Conservation (phyloP, 2,888 invertebrate species). For the Parnassius mnemosyne region DNA sequence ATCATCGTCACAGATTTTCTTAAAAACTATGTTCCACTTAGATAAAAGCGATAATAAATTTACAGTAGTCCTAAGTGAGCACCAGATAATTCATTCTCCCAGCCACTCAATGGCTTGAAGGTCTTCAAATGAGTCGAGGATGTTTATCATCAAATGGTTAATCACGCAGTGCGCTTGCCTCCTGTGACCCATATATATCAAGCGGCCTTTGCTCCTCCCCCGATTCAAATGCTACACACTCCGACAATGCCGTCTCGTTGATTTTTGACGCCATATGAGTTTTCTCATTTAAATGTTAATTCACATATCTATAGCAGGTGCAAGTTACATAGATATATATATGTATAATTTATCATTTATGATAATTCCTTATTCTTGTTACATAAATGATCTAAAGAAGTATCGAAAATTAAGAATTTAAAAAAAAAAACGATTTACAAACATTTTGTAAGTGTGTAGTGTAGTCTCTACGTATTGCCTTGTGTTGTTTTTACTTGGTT, state of each 20-base stretch:
- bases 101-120: background rate
- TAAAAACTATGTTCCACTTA: no score
- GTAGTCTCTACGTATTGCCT: no score
- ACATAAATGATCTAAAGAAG: no score
- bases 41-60: no score
- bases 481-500: no score
- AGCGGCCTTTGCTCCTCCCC: slow-evolving; percentile 29
- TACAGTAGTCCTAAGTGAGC: no score
- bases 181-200: slow-evolving; percentile 37
- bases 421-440: no score
- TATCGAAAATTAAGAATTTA: no score
- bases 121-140: slow-evolving; percentile 12
- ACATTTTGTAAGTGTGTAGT: no score
- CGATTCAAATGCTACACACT: slow-evolving; percentile 25
- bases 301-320: slow-evolving; percentile 3
- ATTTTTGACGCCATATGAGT: slow-evolving; percentile 31
- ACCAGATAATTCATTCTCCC: background rate
- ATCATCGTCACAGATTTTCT: no score
- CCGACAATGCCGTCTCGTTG: slow-evolving; percentile 33
- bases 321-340: no score
- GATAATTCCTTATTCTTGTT: no score
- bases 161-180: slow-evolving; percentile 28
- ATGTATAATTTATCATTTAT: background rate
- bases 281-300: slow-evolving; percentile 9
- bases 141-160: slow-evolving; percentile 26